Evolutionary conservation across 2,113 vertebrate species (phyloP), one percentile per base, ranked within the genome.

Genomic region (Ranitomeya imitator): DNA sequence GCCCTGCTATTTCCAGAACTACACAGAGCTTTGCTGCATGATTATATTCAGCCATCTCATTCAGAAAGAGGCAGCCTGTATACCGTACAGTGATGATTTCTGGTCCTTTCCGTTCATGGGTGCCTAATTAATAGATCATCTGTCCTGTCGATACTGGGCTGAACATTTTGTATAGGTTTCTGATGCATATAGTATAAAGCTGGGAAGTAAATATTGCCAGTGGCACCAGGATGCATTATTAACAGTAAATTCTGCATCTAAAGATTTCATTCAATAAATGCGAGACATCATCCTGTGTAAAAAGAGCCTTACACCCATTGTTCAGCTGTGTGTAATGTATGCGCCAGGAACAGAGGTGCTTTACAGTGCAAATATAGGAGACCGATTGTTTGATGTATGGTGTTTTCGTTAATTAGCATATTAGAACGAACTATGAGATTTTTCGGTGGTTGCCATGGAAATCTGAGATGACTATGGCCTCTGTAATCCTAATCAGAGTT

Each of bases 1-100:
- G 95, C 95, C 94, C 93, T 94, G 91, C 95, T 96, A 96, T 96
- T 96, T 97, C 95, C 94, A 97, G 96, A 91, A 92, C 90, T 93
- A 95, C 95, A 96, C 95, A 93, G 91, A 96, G 94, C 94, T 94
- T 95, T 94, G 95, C 92, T 93, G 93, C 93, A 93, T 94, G 95
- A 96, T 94, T 96, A 93, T 95, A 94, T 95, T 96, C 92, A 94
- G 92, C 93, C 93, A 94, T 59, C 79, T 74, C 69, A 76, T 81
- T 95, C 93, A 95, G 91, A 92, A 93, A 95, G 90, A 93, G 6
- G 86, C 90, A 91, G 93, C 94, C 93, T 94, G 92, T 93, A 93
- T 93, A 93, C 93, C 93, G 92, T 92, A 92, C 93, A 93, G 94
- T 76, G 57, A 37, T 19, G 57, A 37, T 19, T 61, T 93, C 92